Percentiles rank a stretch among this genome's conserved stretches.
phyloP scores from a whole-genome alignment of 2,888 invertebrate species.

The Luperina nickerlii region DNA sequence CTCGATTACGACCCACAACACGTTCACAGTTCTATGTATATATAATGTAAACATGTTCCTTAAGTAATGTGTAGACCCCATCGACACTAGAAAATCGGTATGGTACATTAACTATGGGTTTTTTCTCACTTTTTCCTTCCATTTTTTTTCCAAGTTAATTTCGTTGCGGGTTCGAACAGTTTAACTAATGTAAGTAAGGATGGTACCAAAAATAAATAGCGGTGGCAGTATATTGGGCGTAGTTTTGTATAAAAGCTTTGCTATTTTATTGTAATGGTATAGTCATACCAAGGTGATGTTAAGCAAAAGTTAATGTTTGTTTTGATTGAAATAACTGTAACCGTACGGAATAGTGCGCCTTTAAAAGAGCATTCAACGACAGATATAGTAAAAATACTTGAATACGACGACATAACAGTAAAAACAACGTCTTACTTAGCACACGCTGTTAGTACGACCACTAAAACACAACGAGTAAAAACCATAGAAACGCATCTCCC shows the following conservation, averaged over 20 bases:
- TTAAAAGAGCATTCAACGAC: conserved; percentile 18
- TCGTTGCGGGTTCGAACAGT: conserved; percentile 36
- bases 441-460: conserved; percentile 34
- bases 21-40: conserved; percentile 31
- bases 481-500: conserved; percentile 53
- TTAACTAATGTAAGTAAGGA: conserved; percentile 27
- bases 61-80: conserved; percentile 23
- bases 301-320: neutral
- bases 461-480: conserved; percentile 55
- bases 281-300: neutral
- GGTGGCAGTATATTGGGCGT: conserved; percentile 16
- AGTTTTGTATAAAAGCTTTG: conserved; percentile 28
- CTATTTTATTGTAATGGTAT: conserved; percentile 17
- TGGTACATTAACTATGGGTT: conserved; percentile 33
- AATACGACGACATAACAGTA: conserved; percentile 51
- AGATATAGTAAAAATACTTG: conserved; percentile 38
- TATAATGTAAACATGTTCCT: conserved; percentile 41
- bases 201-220: conserved; percentile 41
- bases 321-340: conserved; percentile 3
- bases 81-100: conserved; percentile 42
- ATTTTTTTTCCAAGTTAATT: conserved; percentile 46
- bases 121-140: conserved; percentile 24
- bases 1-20: conserved; percentile 49
- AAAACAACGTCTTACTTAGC: conserved; percentile 51
- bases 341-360: conserved; percentile 2